Base-by-base conservation (phyloP, 2,888 invertebrate genomes). In the Metallyticus violacea region DNA sequence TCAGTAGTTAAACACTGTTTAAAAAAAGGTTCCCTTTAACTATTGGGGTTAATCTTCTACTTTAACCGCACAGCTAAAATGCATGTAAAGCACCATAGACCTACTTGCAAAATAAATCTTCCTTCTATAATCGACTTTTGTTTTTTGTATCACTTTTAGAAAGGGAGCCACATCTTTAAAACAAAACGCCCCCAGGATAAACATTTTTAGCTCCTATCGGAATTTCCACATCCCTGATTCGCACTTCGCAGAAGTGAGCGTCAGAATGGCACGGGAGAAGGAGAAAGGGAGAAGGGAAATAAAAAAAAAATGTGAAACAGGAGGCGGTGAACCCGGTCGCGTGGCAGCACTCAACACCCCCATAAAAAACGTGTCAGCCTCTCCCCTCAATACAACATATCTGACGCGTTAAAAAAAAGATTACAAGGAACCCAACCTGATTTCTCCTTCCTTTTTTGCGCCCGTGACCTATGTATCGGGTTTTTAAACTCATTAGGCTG, bases 341-440 rank as follows among this genome's bases (percentile, higher is more conserved):
- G 81, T 81, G 81, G 29, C 81, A 81, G 7, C 81, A 81, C 81
- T 81, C 26, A 81, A 81, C 81, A 25, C 81, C 81, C 81, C 26
- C 81, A 81, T 81, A 81, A 81, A 81, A 81, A 81, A 26, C 9
- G n/a, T n/a, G 40, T 29, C 25, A 40, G 81, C 25, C 78, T 62
- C 22, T 62, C 40, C 40, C 40, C n/a, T n/a, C 40, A 62, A 62
- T 62, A 62, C 40, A 62, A 62, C 15, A 62, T 62, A n/a, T n/a
- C n/a, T n/a, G n/a, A n/a, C n/a, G n/a, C n/a, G n/a, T n/a, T n/a
- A n/a, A n/a, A 62, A 62, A 62, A 62, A 62, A 62, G 40, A 62
- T 62, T 62, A 62, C 40, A 62, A 62, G 40, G 40, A n/a, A n/a
- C n/a, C 40, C 9, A 62, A 62, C 40, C 40, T 62, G 40, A 62